phyloP scores from a whole-genome alignment of 1,140 invertebrate species.

The Aphaenogaster floridana region DNA sequence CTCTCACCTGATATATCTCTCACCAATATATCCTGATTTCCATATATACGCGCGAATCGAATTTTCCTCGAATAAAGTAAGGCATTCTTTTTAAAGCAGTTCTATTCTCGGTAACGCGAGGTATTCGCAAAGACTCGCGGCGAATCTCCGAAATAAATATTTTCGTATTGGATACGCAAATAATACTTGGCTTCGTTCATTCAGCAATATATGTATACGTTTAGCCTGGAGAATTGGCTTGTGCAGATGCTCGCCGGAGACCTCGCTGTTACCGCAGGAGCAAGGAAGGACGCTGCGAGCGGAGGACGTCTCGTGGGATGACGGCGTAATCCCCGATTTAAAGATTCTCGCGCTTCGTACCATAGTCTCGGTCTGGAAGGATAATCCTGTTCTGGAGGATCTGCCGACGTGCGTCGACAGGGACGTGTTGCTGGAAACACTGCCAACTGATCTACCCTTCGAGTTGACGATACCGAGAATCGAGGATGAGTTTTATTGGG shows the following conservation, averaged over 20 bases:
- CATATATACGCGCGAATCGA: not conserved
- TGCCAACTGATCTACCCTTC: conserved; percentile 83
- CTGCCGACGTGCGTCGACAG: conserved; percentile 79
- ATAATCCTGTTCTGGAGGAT: conserved; percentile 80
- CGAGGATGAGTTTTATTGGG: conserved; percentile 83
- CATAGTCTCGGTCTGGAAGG: conserved; percentile 77
- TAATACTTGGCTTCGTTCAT: not conserved
- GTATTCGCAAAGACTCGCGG: not conserved
- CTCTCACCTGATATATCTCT: not conserved
- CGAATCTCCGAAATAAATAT: not conserved
- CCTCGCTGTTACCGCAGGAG: conserved; percentile 71
- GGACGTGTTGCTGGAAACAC: conserved; percentile 81
- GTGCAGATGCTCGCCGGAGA: conserved; percentile 80
- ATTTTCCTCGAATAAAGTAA: not conserved
- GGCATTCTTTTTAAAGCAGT: not conserved
- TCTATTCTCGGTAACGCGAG: not conserved
- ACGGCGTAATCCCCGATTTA: conserved; percentile 76
- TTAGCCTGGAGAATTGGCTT: not conserved
- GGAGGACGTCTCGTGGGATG: conserved; percentile 81
- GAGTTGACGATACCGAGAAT: conserved; percentile 79
- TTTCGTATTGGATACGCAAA: not conserved
- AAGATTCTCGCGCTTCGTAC: conserved; percentile 77
- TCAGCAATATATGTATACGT: not conserved
- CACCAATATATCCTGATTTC: not conserved
- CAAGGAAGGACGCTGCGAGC: conserved; percentile 74